Base-by-base conservation (phyloP, 2,888 invertebrate genomes). In the Cabera pusaria region DNA sequence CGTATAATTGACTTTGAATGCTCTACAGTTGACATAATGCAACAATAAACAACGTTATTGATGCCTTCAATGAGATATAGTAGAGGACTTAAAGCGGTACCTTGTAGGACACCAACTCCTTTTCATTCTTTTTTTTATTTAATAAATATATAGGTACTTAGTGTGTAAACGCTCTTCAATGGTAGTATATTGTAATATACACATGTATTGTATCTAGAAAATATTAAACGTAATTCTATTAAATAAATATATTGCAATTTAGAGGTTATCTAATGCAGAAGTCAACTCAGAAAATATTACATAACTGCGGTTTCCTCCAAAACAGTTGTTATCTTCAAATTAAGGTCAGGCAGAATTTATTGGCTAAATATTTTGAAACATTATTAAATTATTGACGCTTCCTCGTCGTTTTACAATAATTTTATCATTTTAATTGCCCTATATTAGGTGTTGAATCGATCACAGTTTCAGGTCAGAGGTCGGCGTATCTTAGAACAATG, bases 361-460 rank as follows among this genome's bases (percentile, higher is more conserved):
- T 27, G 33, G 28, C 17, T 8, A 28, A 43, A 17, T 26, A 28
- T 52, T 49, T 42, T 22, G 44, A 40, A 42, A 49, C 17, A 22
- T 10, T 3, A 7, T 23, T 8, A 33, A 12, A 44, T 25, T 25
- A 20, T 27, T 8, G 10, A 22, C 24, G 21, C 32, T 49, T 44
- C 42, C 36, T 40, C 18, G 27, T 44, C 7, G 18, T 25, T 42
- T 36, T 31, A 37, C 39, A 26, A 24, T 25, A 24, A 5, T 10
- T 16, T 32, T 52, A 52, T 46, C 46, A 29, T 29, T 33, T 42
- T 52, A 42, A 49, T 41, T 52, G 50, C 31, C 47, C 50, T 45
- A 52, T 37, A 47, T 52, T 48, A 48, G 43, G 45, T 48, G 52
- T 44, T 39, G 18, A 8, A 42, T 42, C 38, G 11, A 34, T 38